phyloP scores from a whole-genome alignment of 2,888 invertebrate species.

The Tachystola acroxantha region DNA sequence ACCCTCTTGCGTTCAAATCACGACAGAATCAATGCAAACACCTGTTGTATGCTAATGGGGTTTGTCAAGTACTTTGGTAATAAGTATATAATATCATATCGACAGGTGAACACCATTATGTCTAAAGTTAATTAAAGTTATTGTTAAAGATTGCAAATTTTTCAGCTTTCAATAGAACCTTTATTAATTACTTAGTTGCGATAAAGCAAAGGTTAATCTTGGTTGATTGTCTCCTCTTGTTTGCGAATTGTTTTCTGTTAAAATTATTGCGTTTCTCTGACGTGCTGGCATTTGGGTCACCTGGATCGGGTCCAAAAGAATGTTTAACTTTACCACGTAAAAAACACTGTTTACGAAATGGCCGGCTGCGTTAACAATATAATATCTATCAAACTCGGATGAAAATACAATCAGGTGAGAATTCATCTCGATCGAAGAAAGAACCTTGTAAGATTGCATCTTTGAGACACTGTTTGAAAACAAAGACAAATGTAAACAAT shows the following conservation, averaged over 20 bases:
- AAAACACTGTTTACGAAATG: constrained; percentile 36
- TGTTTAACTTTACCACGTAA: constrained; percentile 34
- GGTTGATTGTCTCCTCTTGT: no score
- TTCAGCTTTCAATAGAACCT: no score
- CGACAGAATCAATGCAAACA: constrained; percentile 56
- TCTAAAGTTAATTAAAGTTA: no score
- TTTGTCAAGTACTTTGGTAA: constrained; percentile 17
- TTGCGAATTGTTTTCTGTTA: constrained; percentile 42
- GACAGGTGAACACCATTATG: no score
- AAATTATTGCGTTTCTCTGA: constrained; percentile 40
- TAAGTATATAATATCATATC: no score
- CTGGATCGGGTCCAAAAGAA: constrained; percentile 65
- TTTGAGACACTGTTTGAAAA: constrained; percentile 7
- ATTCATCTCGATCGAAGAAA: no score
- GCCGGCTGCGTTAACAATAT: not conserved
- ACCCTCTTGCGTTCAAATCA: constrained; percentile 43
- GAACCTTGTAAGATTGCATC: constrained; percentile 1
- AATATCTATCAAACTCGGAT: no score
- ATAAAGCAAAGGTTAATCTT: no score
- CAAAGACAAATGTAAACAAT: constrained; percentile 4
- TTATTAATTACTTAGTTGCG: no score
- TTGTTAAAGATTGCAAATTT: no score
- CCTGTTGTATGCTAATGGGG: constrained; percentile 32
- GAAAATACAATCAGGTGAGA: no score
- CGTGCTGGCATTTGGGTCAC: constrained; percentile 59